These are phyloP conservation scores for Orbicella faveolata DNA, from an alignment of 64 coral and sea anemone species.

Conservation along the genomic window DNA sequence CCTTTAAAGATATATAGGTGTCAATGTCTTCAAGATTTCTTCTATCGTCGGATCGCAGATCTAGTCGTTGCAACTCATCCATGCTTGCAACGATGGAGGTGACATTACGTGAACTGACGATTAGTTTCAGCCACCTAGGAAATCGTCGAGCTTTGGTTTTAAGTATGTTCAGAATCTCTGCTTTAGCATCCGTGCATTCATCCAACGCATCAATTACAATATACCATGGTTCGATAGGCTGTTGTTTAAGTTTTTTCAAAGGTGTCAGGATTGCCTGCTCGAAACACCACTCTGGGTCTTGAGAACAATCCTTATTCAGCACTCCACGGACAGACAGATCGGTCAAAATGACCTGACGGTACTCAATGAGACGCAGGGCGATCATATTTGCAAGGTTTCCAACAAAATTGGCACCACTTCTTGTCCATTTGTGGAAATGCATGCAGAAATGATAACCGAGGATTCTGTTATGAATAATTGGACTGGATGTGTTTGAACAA, in stretches of 20 bases:
- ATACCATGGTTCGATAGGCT: not conserved
- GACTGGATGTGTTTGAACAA: constrained; percentile 51
- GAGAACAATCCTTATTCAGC: constrained; percentile 17
- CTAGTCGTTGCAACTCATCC: constrained; percentile 12
- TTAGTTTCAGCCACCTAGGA: constrained; percentile 60
- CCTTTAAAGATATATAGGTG: constrained; percentile 4
- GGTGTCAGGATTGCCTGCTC: constrained; percentile 28
- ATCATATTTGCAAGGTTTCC: constrained; percentile 53
- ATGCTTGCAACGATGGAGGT: constrained; percentile 15
- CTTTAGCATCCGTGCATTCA: constrained; percentile 35
- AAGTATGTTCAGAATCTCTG: constrained; percentile 12
- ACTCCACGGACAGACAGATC: not conserved
- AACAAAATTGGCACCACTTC: constrained; percentile 54
- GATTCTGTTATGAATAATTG: constrained; percentile 43
- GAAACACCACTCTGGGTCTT: constrained; percentile 42
- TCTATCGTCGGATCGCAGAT: constrained; percentile 41
- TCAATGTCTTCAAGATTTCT: constrained; percentile 62
- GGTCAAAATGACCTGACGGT: not conserved
- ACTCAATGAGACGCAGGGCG: not conserved
- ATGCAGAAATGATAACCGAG: constrained; percentile 71
- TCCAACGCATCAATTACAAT: constrained; percentile 57
- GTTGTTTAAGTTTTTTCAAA: not conserved
- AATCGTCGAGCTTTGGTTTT: not conserved
- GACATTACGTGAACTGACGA: constrained; percentile 46
- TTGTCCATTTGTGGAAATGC: constrained; percentile 51